A percentile compares a stretch with the other conserved stretches of the same genome.
These are phyloP conservation scores for Pseudorasbora parva DNA, from an alignment of 2,113 vertebrate genomes.

Conservation along the genomic window DNA sequence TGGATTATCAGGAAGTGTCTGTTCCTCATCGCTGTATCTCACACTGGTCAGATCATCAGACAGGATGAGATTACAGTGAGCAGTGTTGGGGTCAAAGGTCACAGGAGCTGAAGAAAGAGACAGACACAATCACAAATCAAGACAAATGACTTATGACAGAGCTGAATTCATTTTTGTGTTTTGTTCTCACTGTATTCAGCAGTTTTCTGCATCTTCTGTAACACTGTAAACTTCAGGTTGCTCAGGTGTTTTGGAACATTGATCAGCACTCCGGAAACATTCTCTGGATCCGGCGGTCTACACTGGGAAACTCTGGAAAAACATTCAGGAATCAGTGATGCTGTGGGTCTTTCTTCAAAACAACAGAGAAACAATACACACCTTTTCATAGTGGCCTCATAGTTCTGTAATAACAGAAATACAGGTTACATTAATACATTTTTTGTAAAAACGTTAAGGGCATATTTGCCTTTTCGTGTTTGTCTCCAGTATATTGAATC, in stretches of 20 bases:
- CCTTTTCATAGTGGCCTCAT: slow-evolving; percentile 36
- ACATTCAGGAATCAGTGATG: slow-evolving; percentile 29
- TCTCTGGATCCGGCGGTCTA: slow-evolving; percentile 38
- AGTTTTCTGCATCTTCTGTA: slow-evolving; percentile 32
- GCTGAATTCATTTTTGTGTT: neutral
- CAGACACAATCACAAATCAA: neutral
- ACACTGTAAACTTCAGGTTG: slow-evolving; percentile 42
- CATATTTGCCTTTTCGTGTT: neutral
- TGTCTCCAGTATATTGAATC: neutral
- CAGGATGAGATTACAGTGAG: slow-evolving; percentile 37
- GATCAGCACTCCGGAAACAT: slow-evolving; percentile 45
- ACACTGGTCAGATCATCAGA: slow-evolving; percentile 49
- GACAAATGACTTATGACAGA: too few species aligned
- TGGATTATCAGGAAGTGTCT: slow-evolving; percentile 13
- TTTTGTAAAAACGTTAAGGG: neutral
- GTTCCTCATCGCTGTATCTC: slow-evolving; percentile 4
- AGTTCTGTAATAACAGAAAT: slow-evolving; percentile 40
- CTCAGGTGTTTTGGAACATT: slow-evolving; percentile 43
- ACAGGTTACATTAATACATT: neutral
- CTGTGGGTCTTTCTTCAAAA: slow-evolving; percentile 13
- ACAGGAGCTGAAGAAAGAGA: slow-evolving; percentile 39
- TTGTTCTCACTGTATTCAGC: slow-evolving; percentile 12
- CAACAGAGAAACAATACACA: slow-evolving; percentile 16
- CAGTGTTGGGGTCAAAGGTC: slow-evolving; percentile 48
- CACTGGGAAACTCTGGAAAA: slow-evolving; percentile 44